phyloP scores from a whole-genome alignment of 2,797 vertebrate genomes.

The Geotrypetes seraphini region DNA sequence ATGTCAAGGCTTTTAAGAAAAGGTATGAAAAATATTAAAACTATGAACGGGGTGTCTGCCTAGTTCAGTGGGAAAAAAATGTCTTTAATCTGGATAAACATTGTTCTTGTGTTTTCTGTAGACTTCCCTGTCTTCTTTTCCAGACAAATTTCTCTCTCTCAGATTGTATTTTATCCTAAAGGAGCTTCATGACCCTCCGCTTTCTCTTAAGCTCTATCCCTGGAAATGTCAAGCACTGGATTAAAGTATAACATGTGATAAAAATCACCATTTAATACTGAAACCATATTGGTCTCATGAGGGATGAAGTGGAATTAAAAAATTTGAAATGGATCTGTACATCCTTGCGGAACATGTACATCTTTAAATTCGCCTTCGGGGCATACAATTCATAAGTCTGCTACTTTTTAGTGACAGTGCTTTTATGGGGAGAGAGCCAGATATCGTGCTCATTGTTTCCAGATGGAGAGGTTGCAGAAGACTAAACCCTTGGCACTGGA shows the following conservation, averaged over 20 bases:
- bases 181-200: constrained; percentile 12
- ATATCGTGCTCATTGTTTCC: constrained; percentile 66
- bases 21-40: too few relatives aligned
- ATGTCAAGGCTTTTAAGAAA: too few relatives aligned
- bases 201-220: constrained; percentile 22
- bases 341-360: constrained; percentile 8
- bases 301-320: constrained; percentile 27
- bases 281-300: constrained; percentile 14
- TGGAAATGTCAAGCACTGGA: constrained; percentile 35
- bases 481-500: constrained; percentile 44
- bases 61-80: too few relatives aligned
- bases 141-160: constrained; percentile 1
- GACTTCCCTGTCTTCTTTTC: too few relatives aligned
- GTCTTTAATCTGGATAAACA: too few relatives aligned
- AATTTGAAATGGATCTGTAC: constrained; percentile 27
- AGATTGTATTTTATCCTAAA: constrained; percentile 5
- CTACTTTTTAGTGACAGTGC: constrained; percentile 65
- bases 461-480: constrained; percentile 64
- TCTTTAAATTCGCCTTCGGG: constrained; percentile 44
- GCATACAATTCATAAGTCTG: constrained; percentile 49
- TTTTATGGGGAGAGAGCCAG: constrained; percentile 49
- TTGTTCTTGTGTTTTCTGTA: too few relatives aligned
- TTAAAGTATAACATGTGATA: constrained; percentile 27
- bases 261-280: constrained; percentile 10
- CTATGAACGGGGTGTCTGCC: too few relatives aligned